Conservation (phyloP, 2,888 invertebrate species). For the Agapostemon virescens region DNA sequence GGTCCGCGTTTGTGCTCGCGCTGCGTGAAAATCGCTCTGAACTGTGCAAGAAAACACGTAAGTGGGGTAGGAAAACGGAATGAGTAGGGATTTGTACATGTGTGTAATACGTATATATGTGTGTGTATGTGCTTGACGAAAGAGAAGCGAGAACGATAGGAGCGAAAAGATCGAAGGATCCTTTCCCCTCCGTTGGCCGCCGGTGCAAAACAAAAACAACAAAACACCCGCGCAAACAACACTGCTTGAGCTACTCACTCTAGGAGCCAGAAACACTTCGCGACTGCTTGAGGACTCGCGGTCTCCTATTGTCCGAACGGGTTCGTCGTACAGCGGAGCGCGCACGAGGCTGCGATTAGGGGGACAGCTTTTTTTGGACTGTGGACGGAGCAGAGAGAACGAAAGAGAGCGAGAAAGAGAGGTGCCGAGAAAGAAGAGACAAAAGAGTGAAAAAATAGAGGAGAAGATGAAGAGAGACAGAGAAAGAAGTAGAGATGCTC, state of each 20-base stretch:
- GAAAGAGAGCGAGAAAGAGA: neutral
- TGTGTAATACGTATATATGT: no score
- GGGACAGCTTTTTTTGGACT: neutral
- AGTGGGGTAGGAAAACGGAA: no score
- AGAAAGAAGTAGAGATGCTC: neutral
- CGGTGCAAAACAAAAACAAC: slow-evolving; percentile 36
- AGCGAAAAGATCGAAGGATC: slow-evolving; percentile 26
- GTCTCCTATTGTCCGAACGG: slow-evolving; percentile 21
- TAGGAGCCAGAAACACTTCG: slow-evolving; percentile 54
- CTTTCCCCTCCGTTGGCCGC: neutral
- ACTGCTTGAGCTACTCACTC: slow-evolving; percentile 59
- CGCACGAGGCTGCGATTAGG: slow-evolving; percentile 8
- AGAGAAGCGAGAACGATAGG: slow-evolving; percentile 1
- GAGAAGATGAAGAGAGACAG: neutral
- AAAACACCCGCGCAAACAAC: slow-evolving; percentile 43
- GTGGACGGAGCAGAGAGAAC: neutral
- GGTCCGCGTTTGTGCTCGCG: slow-evolving; percentile 21
- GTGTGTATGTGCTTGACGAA: no score
- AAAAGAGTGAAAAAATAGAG: no score
- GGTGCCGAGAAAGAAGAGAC: no score
- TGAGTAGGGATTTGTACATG: no score
- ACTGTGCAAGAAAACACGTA: slow-evolving; percentile 5
- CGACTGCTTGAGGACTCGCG: slow-evolving; percentile 31
- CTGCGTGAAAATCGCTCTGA: slow-evolving; percentile 51
- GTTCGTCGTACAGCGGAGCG: neutral